Evolutionary conservation across 92 coral and sea anemone species (phyloP), one percentile per base, ranked within the genome.

Genomic region (Actinernus sp.): DNA sequence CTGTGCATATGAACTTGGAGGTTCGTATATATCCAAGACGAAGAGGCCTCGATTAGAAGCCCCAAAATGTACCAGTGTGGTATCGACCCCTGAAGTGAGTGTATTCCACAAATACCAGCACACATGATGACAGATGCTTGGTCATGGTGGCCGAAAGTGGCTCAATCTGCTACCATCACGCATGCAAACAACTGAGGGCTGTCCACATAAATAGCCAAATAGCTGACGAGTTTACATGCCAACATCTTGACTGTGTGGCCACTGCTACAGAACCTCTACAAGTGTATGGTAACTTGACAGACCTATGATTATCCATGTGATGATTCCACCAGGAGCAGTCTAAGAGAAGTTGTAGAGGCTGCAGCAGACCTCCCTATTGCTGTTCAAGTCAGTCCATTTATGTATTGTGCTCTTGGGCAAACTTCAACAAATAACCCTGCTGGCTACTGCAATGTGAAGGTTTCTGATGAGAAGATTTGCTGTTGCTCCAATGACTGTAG

Each of bases 361-460:
- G 9, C 50, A 60, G 51, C 17, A 1, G 61, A n/a, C 21, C 47
- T 73, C 0, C 71, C 80, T 4, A 14, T 73, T 3, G 80, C 71
- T 19, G 79, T 26, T 4, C 45, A 71, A 27, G 79, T 60, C 3
- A 47, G 61, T 20, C 77, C 65, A 12, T 37, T 39, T 14, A 61
- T 73, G 80, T 61, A 31, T 37, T 73, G 80, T 60, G 71, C 50
- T 2, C 61, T 60, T 47, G 80, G 61, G 3, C 37, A 23, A 46
- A 33, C 69, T 3, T 39, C 80, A 10, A 17, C 62, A 4, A 59
- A 48, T 51, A 73, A 13, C 28, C 34, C 64, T 0, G 29, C 63
- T 73, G 81, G 71, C 22, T 73, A 73, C 36, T 50, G 81, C 40
- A 71, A 73, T 24, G 72, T 61, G 20, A 65, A 33, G 16, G 72